Evolutionary conservation across 2,113 vertebrate genomes (phyloP).

Genomic region (Microcebus tavaratra): DNA sequence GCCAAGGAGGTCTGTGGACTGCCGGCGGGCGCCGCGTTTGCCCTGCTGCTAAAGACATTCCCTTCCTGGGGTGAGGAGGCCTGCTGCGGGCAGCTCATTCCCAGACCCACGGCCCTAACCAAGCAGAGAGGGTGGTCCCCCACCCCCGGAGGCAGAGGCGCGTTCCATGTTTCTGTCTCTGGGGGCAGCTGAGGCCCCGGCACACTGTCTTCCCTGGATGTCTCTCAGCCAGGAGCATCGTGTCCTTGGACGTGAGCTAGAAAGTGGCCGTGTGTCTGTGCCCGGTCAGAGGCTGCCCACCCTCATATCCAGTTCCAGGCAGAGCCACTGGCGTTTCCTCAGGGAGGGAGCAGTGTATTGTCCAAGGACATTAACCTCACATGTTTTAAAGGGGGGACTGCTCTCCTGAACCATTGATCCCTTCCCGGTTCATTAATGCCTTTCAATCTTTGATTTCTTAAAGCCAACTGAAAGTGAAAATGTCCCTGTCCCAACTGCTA

Average conservation of each 20-base stretch:
- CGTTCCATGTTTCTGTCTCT: neutral
- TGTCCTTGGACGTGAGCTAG: neutral
- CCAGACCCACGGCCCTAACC: neutral
- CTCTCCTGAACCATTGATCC: slow-evolving; percentile 58
- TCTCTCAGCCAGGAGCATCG: neutral
- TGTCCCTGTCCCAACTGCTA: slow-evolving; percentile 94
- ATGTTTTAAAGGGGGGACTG: slow-evolving; percentile 52
- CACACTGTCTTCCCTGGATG: neutral
- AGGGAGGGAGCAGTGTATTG: slow-evolving; percentile 9
- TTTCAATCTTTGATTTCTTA: slow-evolving; percentile 86
- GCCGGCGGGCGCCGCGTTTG: neutral
- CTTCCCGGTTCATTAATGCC: slow-evolving; percentile 75
- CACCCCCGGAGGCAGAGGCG: neutral
- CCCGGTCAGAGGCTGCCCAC: neutral
- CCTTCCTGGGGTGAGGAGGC: neutral
- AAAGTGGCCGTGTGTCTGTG: neutral
- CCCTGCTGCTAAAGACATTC: accelerated
- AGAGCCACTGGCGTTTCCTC: neutral
- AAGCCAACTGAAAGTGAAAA: slow-evolving; percentile 95
- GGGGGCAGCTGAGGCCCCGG: neutral
- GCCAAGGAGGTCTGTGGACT: neutral
- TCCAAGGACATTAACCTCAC: slow-evolving; percentile 17
- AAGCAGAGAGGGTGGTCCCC: neutral
- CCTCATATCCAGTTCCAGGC: neutral
- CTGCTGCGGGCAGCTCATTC: neutral